phyloP scores from a whole-genome alignment of 2,797 vertebrate species.

The Tiaroga cobitis region DNA sequence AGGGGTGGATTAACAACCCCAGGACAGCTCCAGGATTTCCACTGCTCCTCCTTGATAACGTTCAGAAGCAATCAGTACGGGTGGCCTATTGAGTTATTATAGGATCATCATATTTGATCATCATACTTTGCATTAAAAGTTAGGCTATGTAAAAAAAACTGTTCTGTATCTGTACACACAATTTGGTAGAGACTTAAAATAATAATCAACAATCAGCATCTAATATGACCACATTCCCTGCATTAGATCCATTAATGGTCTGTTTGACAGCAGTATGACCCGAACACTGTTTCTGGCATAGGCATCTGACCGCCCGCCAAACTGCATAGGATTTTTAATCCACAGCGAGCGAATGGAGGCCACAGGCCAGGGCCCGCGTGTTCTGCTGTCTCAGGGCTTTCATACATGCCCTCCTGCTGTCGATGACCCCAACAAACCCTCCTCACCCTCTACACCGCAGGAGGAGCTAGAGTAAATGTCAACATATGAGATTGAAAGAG shows the following conservation, averaged over 20 bases:
- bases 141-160: neutral
- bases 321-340: slow-evolving; percentile 68
- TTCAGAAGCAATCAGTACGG: no score
- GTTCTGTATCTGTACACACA: neutral
- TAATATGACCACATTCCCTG: neutral
- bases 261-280: slow-evolving; percentile 63
- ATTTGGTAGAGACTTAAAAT: neutral
- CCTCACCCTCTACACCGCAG: slow-evolving; percentile 20
- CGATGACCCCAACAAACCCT: slow-evolving; percentile 24
- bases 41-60: no score
- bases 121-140: neutral
- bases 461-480: neutral
- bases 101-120: neutral
- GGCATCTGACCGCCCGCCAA: slow-evolving; percentile 68
- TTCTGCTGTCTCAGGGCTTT: slow-evolving; percentile 75
- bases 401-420: slow-evolving; percentile 57
- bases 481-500: neutral
- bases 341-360: slow-evolving; percentile 65
- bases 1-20: no score
- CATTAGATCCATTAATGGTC: slow-evolving; percentile 15
- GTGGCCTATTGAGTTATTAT: no score
- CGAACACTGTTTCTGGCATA: slow-evolving; percentile 43
- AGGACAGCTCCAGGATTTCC: no score
- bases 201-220: neutral
- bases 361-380: slow-evolving; percentile 69